A percentile compares a stretch with the other conserved stretches of the same genome.
These are phyloP conservation scores for Falco rusticolus DNA, from an alignment of 2,797 vertebrate species.

Conservation along the genomic window DNA sequence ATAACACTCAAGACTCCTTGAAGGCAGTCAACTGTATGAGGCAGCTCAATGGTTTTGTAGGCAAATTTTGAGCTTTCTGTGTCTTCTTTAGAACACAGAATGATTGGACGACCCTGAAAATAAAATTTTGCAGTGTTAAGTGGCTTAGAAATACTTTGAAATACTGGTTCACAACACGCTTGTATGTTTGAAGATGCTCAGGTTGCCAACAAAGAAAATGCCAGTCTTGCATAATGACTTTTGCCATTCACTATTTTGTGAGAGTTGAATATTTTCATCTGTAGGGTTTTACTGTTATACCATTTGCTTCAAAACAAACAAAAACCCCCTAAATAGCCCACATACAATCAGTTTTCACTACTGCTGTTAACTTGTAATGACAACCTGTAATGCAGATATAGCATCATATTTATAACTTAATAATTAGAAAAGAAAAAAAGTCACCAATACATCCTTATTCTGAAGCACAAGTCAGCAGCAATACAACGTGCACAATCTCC, in stretches of 20 bases:
- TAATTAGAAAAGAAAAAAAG: neutral
- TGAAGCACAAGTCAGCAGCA: neutral
- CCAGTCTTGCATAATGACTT: neutral
- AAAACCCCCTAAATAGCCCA: neutral
- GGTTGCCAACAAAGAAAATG: neutral
- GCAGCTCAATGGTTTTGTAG: constrained; percentile 91
- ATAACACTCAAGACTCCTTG: constrained; percentile 94
- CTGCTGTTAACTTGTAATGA: neutral
- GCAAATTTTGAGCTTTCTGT: constrained; percentile 86
- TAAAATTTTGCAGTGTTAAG: neutral
- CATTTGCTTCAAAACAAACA: neutral
- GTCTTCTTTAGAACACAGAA: constrained; percentile 91
- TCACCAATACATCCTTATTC: neutral
- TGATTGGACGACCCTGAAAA: constrained; percentile 90
- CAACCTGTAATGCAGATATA: neutral
- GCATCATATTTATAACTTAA: neutral
- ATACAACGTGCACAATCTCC: neutral
- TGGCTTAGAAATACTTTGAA: neutral
- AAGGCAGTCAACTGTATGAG: constrained; percentile 93
- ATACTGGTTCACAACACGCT: neutral
- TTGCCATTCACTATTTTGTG: neutral
- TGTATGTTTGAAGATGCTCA: neutral
- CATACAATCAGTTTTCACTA: neutral
- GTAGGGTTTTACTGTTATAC: neutral
- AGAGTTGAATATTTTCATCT: neutral